Evolutionary conservation across 2,888 invertebrate species (phyloP).

Genomic region (Orthosia incerta): DNA sequence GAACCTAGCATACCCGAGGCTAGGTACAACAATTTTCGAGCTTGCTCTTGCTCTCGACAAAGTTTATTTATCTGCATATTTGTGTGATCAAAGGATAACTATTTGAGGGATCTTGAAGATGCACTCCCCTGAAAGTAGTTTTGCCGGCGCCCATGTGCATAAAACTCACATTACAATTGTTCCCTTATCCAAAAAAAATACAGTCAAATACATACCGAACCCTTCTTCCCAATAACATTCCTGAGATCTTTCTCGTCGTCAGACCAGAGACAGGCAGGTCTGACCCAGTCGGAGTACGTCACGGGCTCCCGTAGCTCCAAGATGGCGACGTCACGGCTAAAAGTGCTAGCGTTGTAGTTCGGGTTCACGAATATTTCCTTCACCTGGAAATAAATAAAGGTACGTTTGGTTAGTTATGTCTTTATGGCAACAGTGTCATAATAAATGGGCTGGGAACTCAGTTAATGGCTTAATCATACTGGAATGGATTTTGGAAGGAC

Average conservation of each 20-base stretch:
- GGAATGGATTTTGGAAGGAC: too few relatives aligned
- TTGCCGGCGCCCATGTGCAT: too few relatives aligned
- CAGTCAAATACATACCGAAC: conserved; percentile 83
- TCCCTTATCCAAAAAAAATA: background rate
- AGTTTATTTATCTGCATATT: too few relatives aligned
- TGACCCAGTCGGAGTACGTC: conserved; percentile 89
- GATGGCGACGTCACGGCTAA: conserved; percentile 91
- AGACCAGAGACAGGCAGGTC: conserved; percentile 92
- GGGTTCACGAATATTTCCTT: conserved; percentile 89
- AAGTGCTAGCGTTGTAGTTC: conserved; percentile 89
- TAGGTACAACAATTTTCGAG: too few relatives aligned
- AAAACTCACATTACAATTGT: background rate
- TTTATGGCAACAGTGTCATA: background rate
- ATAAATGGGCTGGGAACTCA: too few relatives aligned
- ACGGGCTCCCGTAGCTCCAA: conserved; percentile 87
- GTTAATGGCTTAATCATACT: too few relatives aligned
- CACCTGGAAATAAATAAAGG: conserved; percentile 77
- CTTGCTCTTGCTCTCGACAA: too few relatives aligned
- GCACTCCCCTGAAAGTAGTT: too few relatives aligned
- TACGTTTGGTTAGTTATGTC: background rate
- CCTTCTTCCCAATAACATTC: conserved; percentile 86
- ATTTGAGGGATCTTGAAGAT: too few relatives aligned
- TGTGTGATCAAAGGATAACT: too few relatives aligned
- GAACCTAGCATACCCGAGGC: too few relatives aligned
- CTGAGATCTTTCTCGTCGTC: conserved; percentile 82